Percentiles rank a stretch among this genome's conserved stretches.
Evolutionary conservation across 2,113 vertebrate species (phyloP).

Genomic region (Myodes glareolus): DNA sequence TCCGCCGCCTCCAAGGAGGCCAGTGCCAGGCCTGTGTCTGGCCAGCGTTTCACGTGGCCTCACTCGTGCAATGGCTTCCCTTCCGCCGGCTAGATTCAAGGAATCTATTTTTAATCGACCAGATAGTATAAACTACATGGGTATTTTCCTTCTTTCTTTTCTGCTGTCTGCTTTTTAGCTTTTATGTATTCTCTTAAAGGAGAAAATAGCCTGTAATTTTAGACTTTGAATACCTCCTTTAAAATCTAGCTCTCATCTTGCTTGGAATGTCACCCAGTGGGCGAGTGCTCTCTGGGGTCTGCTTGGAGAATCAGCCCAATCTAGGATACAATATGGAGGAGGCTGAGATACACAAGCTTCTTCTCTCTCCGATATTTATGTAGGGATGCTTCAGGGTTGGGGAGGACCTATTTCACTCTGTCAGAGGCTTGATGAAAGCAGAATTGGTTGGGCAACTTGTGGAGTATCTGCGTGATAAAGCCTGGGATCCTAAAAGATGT

Average conservation of each 20-base stretch:
- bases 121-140: neutral
- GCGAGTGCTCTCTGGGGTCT: neutral
- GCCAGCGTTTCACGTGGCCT: neutral
- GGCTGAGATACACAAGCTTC: neutral
- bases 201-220: slow-evolving; percentile 41
- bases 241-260: neutral
- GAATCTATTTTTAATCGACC: slow-evolving; percentile 14
- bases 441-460: neutral
- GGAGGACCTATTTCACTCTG: neutral
- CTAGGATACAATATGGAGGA: neutral
- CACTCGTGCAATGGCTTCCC: neutral
- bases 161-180: neutral
- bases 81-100: neutral
- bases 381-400: neutral
- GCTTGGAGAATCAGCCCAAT: slow-evolving; percentile 33
- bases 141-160: neutral
- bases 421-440: neutral
- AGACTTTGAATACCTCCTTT: slow-evolving; percentile 12
- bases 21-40: neutral
- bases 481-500: slow-evolving; percentile 45
- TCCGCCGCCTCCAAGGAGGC: neutral
- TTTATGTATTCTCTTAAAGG: slow-evolving; percentile 9
- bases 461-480: slow-evolving; percentile 14
- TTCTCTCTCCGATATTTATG: neutral
- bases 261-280: neutral